Evolutionary conservation across 2,113 vertebrate species (phyloP).

Genomic region (Urocynchramus pylzowi): DNA sequence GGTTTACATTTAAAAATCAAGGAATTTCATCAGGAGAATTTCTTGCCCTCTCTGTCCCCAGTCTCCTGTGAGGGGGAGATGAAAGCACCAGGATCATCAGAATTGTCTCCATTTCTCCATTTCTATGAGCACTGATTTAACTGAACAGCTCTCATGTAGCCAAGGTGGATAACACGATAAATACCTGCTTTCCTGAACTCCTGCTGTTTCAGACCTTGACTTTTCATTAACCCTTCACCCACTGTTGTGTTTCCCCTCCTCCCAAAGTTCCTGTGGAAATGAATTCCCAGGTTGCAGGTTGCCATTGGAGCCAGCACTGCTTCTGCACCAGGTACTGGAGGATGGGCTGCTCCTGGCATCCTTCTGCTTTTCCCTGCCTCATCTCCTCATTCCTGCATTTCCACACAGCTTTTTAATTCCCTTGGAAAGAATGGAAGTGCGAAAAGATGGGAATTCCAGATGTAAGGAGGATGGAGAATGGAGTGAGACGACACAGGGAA

Average conservation of each 20-base stretch:
- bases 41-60: background rate
- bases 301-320: background rate
- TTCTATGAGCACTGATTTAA: background rate
- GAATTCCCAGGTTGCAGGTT: background rate
- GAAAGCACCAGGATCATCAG: background rate
- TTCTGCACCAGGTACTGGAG: background rate
- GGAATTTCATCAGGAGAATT: background rate
- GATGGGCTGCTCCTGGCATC: background rate
- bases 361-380: background rate
- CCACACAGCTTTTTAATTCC: background rate
- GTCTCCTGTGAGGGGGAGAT: background rate
- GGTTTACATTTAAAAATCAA: background rate
- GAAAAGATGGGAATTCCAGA: background rate
- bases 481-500: background rate
- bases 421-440: background rate
- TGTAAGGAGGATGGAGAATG: background rate
- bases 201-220: constrained; percentile 27
- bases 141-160: constrained; percentile 12
- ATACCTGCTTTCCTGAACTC: constrained; percentile 23
- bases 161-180: constrained; percentile 7
- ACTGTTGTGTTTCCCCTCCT: constrained; percentile 8
- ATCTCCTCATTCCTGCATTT: background rate
- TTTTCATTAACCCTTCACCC: constrained; percentile 31
- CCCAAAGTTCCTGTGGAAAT: constrained; percentile 1
- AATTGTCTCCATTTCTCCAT: background rate